Conservation (phyloP, 1,140 invertebrate genomes). For the Palaemon carinicauda region DNA sequence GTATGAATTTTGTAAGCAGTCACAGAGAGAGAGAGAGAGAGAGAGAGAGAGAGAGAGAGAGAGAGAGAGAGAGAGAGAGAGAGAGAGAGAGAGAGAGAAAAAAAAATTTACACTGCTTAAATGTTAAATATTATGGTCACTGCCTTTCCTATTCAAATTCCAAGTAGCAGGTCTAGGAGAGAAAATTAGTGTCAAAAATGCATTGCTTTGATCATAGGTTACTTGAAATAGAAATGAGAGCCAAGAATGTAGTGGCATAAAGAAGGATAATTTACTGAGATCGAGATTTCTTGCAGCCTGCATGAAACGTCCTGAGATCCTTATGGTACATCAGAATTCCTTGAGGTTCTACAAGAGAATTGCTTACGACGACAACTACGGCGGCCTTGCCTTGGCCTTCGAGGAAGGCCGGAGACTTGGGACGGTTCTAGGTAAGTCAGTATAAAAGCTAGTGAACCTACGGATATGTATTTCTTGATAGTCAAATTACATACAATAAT, state of each 20-base stretch:
- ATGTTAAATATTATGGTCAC: no score
- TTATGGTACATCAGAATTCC: conserved; percentile 41
- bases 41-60: no score
- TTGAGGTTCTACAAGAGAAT: conserved; percentile 12
- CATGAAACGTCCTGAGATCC: not conserved
- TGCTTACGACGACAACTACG: conserved; percentile 23
- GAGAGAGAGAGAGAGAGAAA: no score
- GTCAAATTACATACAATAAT: no score
- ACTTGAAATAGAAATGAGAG: not conserved
- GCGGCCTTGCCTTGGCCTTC: conserved; percentile 9
- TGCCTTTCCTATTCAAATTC: no score
- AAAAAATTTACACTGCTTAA: no score
- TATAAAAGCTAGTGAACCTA: not conserved
- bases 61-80: no score
- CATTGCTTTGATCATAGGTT: not conserved
- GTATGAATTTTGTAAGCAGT: no score
- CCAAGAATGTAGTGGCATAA: not conserved
- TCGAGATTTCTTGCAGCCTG: not conserved
- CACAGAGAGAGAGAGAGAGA: no score
- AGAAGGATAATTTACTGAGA: not conserved
- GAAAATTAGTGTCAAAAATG: not conserved
- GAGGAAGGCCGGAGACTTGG: conserved; percentile 31
- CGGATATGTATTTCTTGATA: no score
- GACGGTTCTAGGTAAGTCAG: conserved; percentile 14
- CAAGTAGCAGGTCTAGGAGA: no score